Conservation (phyloP, 1,140 invertebrate genomes). For the Gerris buenoi region DNA sequence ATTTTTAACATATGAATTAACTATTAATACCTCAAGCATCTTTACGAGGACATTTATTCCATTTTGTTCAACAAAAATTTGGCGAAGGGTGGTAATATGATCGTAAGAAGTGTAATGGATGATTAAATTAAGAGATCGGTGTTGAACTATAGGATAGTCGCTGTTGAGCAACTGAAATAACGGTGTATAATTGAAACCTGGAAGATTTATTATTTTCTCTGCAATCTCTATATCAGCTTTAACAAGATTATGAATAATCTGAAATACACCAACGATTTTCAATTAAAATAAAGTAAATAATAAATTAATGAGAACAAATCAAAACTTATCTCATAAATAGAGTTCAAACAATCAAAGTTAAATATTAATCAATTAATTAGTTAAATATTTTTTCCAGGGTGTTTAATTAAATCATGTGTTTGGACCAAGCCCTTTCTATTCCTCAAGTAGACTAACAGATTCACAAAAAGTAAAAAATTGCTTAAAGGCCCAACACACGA, state of each 20-base stretch:
- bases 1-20: too few species aligned
- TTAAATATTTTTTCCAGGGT: too few species aligned
- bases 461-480: too few species aligned
- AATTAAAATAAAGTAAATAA: too few species aligned
- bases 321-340: too few species aligned
- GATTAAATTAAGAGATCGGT: not conserved
- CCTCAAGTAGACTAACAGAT: too few species aligned
- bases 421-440: too few species aligned
- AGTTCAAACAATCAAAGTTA: too few species aligned
- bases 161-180: not conserved
- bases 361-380: too few species aligned
- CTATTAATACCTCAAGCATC: not conserved
- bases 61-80: not conserved
- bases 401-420: too few species aligned
- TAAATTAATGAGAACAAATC: too few species aligned
- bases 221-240: not conserved
- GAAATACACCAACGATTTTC: not conserved
- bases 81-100: not conserved
- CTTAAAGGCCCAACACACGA: too few species aligned
- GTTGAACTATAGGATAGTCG: not conserved
- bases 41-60: not conserved
- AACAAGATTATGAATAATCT: not conserved
- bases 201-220: not conserved
- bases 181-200: not conserved
- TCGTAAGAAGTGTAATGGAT: not conserved